These are phyloP conservation scores for Urocitellus parryii DNA, from an alignment of 2,113 vertebrate species.

Conservation along the genomic window DNA sequence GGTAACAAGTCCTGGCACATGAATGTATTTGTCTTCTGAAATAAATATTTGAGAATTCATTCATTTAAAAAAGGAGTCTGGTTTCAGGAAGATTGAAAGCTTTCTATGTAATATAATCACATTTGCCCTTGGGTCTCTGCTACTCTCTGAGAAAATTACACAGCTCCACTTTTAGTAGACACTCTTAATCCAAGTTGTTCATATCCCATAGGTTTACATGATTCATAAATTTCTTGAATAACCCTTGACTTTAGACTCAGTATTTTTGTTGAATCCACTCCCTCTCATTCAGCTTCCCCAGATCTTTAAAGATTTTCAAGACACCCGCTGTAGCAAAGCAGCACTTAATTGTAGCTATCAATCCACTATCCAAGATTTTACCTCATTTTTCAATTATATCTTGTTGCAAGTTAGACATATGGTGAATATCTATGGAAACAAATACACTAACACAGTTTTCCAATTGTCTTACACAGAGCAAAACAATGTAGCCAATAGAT, in stretches of 20 bases:
- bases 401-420: neutral
- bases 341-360: neutral
- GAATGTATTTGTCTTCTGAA: neutral
- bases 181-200: neutral
- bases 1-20: neutral
- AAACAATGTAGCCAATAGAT: neutral
- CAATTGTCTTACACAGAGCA: neutral
- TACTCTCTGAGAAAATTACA: neutral
- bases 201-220: neutral
- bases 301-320: neutral
- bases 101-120: neutral
- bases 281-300: neutral
- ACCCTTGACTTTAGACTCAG: neutral
- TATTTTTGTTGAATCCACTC: neutral
- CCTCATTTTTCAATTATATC: neutral
- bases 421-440: conserved; percentile 17
- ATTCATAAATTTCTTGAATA: neutral
- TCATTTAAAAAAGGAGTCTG: neutral
- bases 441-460: neutral
- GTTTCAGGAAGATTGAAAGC: neutral
- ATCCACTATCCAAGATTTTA: neutral
- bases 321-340: neutral
- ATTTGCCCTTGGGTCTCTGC: neutral
- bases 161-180: neutral
- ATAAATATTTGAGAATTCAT: neutral